Evolutionary conservation across 2,888 invertebrate genomes (phyloP), one percentile per base, ranked within the genome.

Genomic region (Boloria selene): DNA sequence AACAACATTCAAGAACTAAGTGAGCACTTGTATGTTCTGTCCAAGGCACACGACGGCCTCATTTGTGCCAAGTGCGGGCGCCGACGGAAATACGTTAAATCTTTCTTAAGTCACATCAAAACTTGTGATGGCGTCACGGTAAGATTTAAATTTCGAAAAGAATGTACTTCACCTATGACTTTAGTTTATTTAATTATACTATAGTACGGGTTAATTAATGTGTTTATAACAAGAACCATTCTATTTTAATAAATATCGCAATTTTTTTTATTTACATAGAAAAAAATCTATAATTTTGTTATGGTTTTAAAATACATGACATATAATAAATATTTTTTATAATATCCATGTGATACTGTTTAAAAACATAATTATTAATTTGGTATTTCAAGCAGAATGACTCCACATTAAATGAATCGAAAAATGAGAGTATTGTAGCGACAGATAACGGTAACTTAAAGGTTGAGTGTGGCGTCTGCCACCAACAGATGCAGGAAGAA

Each of bases 51-150:
- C 17, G 77, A 74, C 3, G 79, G 79, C 18, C 71, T 84, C 26
- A 50, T 69, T 31, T 84, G 82, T 61, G 71, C 72, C 14, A 78
- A 75, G 65, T 83, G 83, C 44, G 75, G 74, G 14, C 63, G 61
- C 60, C 64, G 67, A n/a, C 74, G 77, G 16, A 79, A 74, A 72
- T 77, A 79, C 52, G 74, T 75, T 4, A 77, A 77, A 62, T 67
- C 70, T 0, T 76, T 69, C 54, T 62, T 73, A 54, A 53, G 58
- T 14, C 76, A 75, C 47, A 55, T 72, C 13, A 60, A 72, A 63
- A 61, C 6, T 13, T 75, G 75, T 51, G 66, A 71, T 16, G 71
- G 66, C 10, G 55, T 18, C 61, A 17, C 5, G 47, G 73, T 73
- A 55, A 67, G 70, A 18, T 52, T 38, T 7, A 38, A 38, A 10